Percentiles rank a stretch among this genome's conserved stretches.
phyloP scores from a whole-genome alignment of 2,113 vertebrate genomes.

The Coptodon bakossiorum region DNA sequence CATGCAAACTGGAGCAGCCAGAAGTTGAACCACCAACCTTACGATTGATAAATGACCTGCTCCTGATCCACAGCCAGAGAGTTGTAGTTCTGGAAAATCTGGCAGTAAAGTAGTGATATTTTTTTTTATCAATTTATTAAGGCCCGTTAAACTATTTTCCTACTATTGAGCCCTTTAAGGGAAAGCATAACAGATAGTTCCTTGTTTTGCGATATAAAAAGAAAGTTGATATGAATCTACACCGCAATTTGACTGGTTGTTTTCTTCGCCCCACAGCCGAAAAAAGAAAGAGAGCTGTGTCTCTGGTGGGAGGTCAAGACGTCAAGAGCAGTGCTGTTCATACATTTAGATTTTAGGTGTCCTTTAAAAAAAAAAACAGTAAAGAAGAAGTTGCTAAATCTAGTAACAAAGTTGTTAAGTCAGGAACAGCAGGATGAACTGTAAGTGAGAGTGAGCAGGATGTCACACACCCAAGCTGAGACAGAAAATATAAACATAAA shows the following conservation, averaged over 20 bases:
- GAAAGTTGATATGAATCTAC: neutral
- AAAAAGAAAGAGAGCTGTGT: neutral
- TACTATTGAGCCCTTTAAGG: neutral
- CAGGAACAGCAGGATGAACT: neutral
- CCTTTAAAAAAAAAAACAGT: neutral
- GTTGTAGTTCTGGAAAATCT: neutral
- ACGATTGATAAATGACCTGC: neutral
- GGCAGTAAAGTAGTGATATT: neutral
- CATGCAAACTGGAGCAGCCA: neutral
- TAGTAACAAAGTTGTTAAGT: neutral
- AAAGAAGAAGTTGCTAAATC: neutral
- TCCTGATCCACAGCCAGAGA: neutral
- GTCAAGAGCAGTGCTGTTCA: neutral
- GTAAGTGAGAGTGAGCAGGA: neutral
- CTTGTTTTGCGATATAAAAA: neutral
- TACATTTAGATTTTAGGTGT: neutral
- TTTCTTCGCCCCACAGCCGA: neutral
- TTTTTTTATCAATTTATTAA: accelerated
- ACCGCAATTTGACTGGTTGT: neutral
- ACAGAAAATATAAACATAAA: neutral
- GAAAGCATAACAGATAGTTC: neutral
- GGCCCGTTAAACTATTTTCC: neutral
- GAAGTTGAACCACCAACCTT: neutral
- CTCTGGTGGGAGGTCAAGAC: neutral
- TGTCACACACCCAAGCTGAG: neutral